Evolutionary conservation across 2,797 vertebrate species (phyloP).

Genomic region (Vipera latastei): DNA sequence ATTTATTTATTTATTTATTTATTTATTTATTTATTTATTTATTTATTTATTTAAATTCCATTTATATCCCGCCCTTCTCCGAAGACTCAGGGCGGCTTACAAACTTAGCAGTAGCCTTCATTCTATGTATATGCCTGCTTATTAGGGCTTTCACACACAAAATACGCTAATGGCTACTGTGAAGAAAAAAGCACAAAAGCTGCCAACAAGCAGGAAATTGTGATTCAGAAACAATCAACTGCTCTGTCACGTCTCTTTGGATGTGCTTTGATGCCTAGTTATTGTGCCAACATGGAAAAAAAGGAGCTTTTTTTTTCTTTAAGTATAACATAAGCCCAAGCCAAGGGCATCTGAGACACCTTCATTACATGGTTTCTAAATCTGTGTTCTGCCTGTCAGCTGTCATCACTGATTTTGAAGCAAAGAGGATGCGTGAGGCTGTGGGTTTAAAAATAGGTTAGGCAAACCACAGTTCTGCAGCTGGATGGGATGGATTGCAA

Average conservation of each 20-base stretch:
- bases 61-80: no score
- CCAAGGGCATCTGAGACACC: background rate
- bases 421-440: background rate
- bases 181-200: background rate
- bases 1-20: no score
- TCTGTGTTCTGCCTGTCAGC: background rate
- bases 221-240: background rate
- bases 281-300: background rate
- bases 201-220: no score
- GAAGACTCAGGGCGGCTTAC: no score
- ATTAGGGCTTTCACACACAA: no score
- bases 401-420: background rate
- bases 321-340: background rate
- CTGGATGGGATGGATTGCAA: background rate
- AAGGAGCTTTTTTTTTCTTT: background rate
- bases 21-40: no score
- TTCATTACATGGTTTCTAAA: background rate
- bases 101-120: no score
- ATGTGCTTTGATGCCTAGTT: background rate
- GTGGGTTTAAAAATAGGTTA: background rate
- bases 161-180: background rate
- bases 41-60: no score
- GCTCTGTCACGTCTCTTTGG: background rate
- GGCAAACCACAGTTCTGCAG: background rate
- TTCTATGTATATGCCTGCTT: no score